Percentiles rank a stretch among this genome's conserved stretches.
Evolutionary conservation across 2,113 vertebrate genomes (phyloP).

Genomic region (Nesogale talazaci): DNA sequence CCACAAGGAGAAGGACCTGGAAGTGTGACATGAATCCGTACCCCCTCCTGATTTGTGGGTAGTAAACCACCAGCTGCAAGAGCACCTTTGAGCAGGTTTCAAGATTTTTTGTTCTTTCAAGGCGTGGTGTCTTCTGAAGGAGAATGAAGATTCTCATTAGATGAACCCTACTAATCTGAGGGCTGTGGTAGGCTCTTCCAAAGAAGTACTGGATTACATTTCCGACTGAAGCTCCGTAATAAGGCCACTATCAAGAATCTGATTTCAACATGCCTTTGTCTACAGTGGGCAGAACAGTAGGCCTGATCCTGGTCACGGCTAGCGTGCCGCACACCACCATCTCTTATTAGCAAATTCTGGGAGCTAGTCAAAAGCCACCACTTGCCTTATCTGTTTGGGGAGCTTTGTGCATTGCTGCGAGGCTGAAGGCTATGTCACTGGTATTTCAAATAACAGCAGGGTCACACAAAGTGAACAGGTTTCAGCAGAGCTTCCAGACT

Average conservation of each 20-base stretch:
- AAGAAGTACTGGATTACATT: background rate
- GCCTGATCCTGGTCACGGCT: background rate
- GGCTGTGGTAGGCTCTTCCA: background rate
- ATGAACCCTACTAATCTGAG: background rate
- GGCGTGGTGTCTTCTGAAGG: background rate
- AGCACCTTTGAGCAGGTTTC: background rate
- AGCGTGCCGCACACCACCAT: background rate
- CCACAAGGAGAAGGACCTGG: background rate
- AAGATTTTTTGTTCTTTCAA: background rate
- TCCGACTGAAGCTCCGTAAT: background rate
- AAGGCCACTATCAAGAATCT: background rate
- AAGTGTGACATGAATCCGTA: background rate
- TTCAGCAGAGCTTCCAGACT: too few species aligned
- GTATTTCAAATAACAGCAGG: too few species aligned
- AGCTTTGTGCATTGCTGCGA: too few species aligned
- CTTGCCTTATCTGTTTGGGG: too few species aligned
- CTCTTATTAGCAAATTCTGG: background rate
- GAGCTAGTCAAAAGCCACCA: too few species aligned
- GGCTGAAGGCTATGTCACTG: too few species aligned
- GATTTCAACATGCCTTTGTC: background rate
- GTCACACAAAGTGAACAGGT: too few species aligned
- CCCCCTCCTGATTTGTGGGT: background rate
- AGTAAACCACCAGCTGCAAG: background rate
- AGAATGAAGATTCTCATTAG: background rate
- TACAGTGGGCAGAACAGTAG: background rate